Percentiles rank a stretch among this genome's conserved stretches.
Evolutionary conservation across 2,888 invertebrate genomes (phyloP).

Genomic region (Microplitis deprimator): DNA sequence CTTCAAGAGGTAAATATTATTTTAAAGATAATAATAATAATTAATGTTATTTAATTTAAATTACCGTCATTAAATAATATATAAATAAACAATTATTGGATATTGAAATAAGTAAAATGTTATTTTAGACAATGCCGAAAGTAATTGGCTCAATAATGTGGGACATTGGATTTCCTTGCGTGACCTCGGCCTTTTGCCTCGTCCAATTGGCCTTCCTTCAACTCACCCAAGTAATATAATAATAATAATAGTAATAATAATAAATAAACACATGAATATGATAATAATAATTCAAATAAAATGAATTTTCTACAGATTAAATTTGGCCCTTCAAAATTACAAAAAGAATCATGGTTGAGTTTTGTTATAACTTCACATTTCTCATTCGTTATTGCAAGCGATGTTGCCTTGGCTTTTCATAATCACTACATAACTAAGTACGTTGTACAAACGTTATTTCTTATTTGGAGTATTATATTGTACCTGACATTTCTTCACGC

Average conservation of each 20-base stretch:
- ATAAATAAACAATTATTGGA: not conserved
- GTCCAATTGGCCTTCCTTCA: slow-evolving; percentile 75
- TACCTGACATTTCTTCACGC: slow-evolving; percentile 74
- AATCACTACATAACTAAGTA: slow-evolving; percentile 71
- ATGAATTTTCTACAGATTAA: slow-evolving; percentile 66
- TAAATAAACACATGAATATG: not conserved
- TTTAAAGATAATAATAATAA: slow-evolving; percentile 1
- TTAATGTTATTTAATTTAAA: not conserved
- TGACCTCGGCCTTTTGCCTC: slow-evolving; percentile 75
- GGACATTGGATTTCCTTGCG: slow-evolving; percentile 75
- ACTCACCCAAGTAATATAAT: slow-evolving; percentile 71
- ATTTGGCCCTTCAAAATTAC: slow-evolving; percentile 72
- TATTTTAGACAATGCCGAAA: slow-evolving; percentile 71
- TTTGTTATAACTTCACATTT: slow-evolving; percentile 74
- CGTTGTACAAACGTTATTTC: slow-evolving; percentile 73
- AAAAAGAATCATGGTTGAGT: slow-evolving; percentile 73
- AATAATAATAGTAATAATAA: slow-evolving; percentile 22
- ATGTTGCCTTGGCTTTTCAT: slow-evolving; percentile 72
- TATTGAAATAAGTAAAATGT: not conserved
- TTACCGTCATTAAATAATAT: not conserved
- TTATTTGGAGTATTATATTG: slow-evolving; percentile 74
- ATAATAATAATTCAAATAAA: not conserved
- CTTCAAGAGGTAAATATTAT: slow-evolving; percentile 70
- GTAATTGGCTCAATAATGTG: slow-evolving; percentile 73
- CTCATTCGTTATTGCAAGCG: slow-evolving; percentile 72